Percentiles rank a stretch among this genome's conserved stretches.
phyloP scores from a whole-genome alignment of 2,888 invertebrate genomes.

The Ecliptopera silaceata region DNA sequence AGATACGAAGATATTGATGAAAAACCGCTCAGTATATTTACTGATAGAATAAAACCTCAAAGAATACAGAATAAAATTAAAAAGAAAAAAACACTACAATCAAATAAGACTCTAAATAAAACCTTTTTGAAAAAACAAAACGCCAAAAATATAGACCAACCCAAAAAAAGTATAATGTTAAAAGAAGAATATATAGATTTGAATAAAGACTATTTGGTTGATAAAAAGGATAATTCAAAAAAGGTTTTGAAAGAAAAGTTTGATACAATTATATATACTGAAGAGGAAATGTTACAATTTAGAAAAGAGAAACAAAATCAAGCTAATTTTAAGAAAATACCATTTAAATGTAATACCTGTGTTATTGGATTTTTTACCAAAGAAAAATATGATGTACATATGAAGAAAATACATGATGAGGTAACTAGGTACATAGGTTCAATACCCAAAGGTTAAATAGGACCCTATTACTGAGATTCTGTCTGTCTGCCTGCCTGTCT shows the following conservation, averaged over 20 bases:
- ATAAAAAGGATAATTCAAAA: conserved; percentile 15
- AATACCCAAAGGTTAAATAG: too few species aligned
- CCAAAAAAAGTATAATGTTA: conserved; percentile 2
- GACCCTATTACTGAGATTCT: too few species aligned
- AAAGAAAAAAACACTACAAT: conserved; percentile 5
- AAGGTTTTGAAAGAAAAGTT: conserved; percentile 43
- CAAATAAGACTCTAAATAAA: too few species aligned
- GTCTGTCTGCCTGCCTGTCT: too few species aligned
- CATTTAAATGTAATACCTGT: conserved; percentile 62
- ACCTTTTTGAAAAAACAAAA: conserved; percentile 9
- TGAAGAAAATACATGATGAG: conserved; percentile 52
- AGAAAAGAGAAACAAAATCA: conserved; percentile 59
- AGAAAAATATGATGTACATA: conserved; percentile 49
- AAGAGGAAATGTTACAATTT: conserved; percentile 53
- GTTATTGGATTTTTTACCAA: conserved; percentile 58
- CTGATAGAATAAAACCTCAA: neutral
- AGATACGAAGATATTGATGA: conserved; percentile 6
- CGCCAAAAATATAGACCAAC: neutral
- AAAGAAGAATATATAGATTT: conserved; percentile 9
- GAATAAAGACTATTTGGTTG: neutral
- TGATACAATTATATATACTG: conserved; percentile 44
- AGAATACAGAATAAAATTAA: too few species aligned
- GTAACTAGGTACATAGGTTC: too few species aligned
- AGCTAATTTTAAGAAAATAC: conserved; percentile 64
- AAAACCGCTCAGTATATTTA: conserved; percentile 7